phyloP scores from a whole-genome alignment of 1,140 invertebrate species.

The Phthorimaea operculella region DNA sequence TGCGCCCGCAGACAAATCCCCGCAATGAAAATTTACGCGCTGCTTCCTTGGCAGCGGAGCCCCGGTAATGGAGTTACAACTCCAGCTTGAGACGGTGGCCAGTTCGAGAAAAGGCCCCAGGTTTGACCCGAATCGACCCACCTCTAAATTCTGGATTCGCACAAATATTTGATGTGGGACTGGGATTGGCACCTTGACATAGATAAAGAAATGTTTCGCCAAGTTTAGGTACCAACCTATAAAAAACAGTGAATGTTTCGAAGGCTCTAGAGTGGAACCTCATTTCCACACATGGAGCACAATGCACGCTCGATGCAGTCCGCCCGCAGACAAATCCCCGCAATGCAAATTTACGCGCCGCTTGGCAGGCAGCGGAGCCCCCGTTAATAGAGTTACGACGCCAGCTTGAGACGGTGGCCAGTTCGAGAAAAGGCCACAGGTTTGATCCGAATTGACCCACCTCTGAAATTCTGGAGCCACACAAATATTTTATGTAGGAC shows the following conservation, averaged over 20 bases:
- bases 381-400: slow-evolving; percentile 12
- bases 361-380: slow-evolving; percentile 7
- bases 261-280: slow-evolving; percentile 25
- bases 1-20: slow-evolving; percentile 11
- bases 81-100: slow-evolving; percentile 6
- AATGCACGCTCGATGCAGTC: slow-evolving; percentile 24
- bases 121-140: too few relatives aligned
- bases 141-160: slow-evolving; percentile 36
- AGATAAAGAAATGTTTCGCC: slow-evolving; percentile 17
- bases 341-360: slow-evolving; percentile 4
- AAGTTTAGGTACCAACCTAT: too few relatives aligned
- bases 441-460: too few relatives aligned
- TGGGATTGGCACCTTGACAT: slow-evolving; percentile 43
- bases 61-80: slow-evolving; percentile 12
- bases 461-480: slow-evolving; percentile 36
- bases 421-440: slow-evolving; percentile 2
- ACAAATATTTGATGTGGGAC: slow-evolving; percentile 41
- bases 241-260: too few relatives aligned
- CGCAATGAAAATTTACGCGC: slow-evolving; percentile 3
- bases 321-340: slow-evolving; percentile 7
- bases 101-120: slow-evolving; percentile 3
- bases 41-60: slow-evolving; percentile 9
- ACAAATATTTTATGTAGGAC: slow-evolving; percentile 41
- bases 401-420: slow-evolving; percentile 6
- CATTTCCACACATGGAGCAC: slow-evolving; percentile 39